Percentiles rank a stretch among this genome's conserved stretches.
These are phyloP conservation scores for Hipparchia sbordonii DNA, from an alignment of 2,888 invertebrate species.

Conservation along the genomic window DNA sequence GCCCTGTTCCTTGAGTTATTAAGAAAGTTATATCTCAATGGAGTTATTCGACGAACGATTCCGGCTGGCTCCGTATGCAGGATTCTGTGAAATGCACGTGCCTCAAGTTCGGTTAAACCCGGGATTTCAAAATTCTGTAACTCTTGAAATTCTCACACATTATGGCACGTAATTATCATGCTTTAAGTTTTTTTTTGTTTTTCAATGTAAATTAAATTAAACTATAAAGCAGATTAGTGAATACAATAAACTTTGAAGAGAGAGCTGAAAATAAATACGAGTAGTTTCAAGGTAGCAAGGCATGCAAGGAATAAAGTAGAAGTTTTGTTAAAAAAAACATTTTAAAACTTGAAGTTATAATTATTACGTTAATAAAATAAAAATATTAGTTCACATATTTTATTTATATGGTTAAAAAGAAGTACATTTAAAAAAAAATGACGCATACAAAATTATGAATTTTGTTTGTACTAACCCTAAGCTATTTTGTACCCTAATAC, in stretches of 20 bases:
- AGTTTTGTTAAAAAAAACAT: too few species aligned
- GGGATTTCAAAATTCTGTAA: slow-evolving; percentile 18
- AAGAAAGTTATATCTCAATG: slow-evolving; percentile 69
- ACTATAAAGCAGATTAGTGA: neutral
- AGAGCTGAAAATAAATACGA: neutral
- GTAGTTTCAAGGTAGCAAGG: neutral
- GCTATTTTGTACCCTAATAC: too few species aligned
- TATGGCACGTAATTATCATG: neutral
- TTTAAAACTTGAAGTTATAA: neutral
- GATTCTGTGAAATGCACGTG: slow-evolving; percentile 34
- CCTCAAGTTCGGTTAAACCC: slow-evolving; percentile 1
- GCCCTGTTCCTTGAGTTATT: slow-evolving; percentile 63
- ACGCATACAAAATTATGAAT: too few species aligned
- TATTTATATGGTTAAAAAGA: too few species aligned
- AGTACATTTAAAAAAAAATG: too few species aligned
- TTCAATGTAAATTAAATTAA: neutral
- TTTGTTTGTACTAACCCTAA: too few species aligned
- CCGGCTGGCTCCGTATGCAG: slow-evolving; percentile 44
- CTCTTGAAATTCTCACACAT: slow-evolving; percentile 12
- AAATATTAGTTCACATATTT: too few species aligned
- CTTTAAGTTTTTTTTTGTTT: neutral
- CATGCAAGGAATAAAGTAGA: too few species aligned
- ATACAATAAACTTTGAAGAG: neutral
- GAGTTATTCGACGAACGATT: slow-evolving; percentile 44
- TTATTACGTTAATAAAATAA: too few species aligned